Base-by-base conservation (phyloP, 2,888 invertebrate genomes). In the Listrodromus nycthemerus region DNA sequence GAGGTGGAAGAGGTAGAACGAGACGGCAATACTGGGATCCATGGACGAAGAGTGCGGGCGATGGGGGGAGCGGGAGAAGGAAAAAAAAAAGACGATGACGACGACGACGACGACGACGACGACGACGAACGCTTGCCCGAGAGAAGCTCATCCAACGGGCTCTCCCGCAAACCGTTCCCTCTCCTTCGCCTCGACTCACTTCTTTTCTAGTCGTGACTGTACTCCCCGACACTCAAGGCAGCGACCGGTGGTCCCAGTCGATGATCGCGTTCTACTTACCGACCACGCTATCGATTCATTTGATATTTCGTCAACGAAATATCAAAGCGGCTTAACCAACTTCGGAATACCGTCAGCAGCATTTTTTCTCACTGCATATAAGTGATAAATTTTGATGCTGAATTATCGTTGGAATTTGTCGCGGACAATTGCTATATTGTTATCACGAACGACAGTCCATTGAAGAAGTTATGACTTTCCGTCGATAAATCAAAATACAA, bases 21-120 rank as follows among this genome's bases (percentile, higher is more conserved):
- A 70, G 83, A 79, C 71, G 80, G 80, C 83, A 85, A 86, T 82
- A 63, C 76, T 71, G 82, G 67, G 78, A 84, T 63, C 61, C 45
- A 81, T 74, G 76, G 33, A 48, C 48, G 66, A 77, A 73, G 73
- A 69, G 74, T 13, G 74, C 73, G 55, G 70, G 50, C 61, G 80
- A 41, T 55, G 65, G 63, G 65, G 63, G 71, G 70, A 58, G 63
- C 48, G 74, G 82, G 66, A 65, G 73, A 73, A 50, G 55, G 80
- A 55, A 71, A 74, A 63, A 84, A 30, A 45, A 27, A 71, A 41
- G 65, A 65, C 74, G 50, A 75, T 21, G 63, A 74, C 55, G 58
- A 58, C 27, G 41, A 73, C 45, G 66, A 52, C 75, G 50, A 75
- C n/a, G 27, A 61, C 50, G 65, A 75, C 58, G 45, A 30, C 19